phyloP scores from a whole-genome alignment of 2,113 vertebrate species.

The Mola mola region DNA sequence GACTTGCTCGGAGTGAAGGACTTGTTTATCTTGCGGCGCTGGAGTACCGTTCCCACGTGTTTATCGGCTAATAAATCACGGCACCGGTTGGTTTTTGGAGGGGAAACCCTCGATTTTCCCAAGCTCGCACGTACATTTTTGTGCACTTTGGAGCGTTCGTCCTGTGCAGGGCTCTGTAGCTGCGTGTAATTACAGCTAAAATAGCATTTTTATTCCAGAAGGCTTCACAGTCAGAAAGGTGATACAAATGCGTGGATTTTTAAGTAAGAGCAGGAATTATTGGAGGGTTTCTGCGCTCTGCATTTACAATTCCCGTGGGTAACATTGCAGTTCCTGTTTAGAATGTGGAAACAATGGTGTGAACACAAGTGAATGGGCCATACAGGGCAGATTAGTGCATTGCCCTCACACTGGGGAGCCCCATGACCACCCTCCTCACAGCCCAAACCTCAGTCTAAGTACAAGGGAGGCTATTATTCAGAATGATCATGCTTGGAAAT shows the following conservation, averaged over 20 bases:
- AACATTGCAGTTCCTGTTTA: conserved; percentile 62
- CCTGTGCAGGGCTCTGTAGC: conserved; percentile 26
- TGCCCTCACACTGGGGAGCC: conserved; percentile 72
- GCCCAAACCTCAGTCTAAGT: conserved; percentile 60
- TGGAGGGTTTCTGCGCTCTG: conserved; percentile 24
- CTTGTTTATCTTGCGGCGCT: conserved; percentile 77
- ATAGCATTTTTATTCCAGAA: background rate
- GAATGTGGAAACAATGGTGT: conserved; percentile 73
- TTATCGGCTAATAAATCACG: conserved; percentile 76
- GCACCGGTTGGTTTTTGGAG: conserved; percentile 42
- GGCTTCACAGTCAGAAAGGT: background rate
- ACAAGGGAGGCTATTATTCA: conserved; percentile 73
- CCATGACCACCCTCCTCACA: conserved; percentile 65
- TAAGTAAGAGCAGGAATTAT: conserved; percentile 28
- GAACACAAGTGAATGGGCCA: conserved; percentile 68
- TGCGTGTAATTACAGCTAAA: conserved; percentile 22
- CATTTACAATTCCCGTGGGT: conserved; percentile 53
- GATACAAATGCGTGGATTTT: conserved; percentile 13
- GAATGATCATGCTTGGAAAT: conserved; percentile 40
- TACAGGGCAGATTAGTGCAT: conserved; percentile 72
- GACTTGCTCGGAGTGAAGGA: conserved; percentile 53
- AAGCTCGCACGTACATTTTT: conserved; percentile 36
- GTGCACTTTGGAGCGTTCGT: conserved; percentile 20
- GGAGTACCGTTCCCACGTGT: conserved; percentile 81
- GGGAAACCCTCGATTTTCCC: conserved; percentile 56